Evolutionary conservation across 2,797 vertebrate genomes (phyloP).

Genomic region (Eulemur mongoz): DNA sequence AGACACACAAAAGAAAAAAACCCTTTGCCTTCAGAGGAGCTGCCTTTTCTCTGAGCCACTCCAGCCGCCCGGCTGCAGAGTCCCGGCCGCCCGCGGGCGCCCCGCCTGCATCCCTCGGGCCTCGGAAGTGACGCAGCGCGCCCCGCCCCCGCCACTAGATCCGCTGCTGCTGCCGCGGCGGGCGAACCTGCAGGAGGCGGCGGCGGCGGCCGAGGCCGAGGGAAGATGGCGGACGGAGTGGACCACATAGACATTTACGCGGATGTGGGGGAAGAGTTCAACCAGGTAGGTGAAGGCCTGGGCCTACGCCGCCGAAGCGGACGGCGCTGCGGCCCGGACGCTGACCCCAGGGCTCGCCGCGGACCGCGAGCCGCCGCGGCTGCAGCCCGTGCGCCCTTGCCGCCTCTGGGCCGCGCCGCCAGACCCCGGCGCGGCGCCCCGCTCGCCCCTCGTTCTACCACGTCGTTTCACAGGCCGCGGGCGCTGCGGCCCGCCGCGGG

Average conservation of each 20-base stretch:
- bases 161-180: slow-evolving; percentile 79
- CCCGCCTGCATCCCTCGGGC: background rate
- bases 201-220: slow-evolving; percentile 76
- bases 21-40: background rate
- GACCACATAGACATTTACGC: slow-evolving; percentile 99
- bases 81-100: background rate
- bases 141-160: slow-evolving; percentile 78
- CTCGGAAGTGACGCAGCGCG: slow-evolving; percentile 80
- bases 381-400: slow-evolving; percentile 48
- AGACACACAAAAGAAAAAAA: slow-evolving; percentile 23
- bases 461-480: slow-evolving; percentile 51
- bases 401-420: slow-evolving; percentile 21
- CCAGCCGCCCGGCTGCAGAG: accelerated
- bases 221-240: slow-evolving; percentile 99
- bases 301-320: background rate
- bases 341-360: background rate
- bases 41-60: accelerated
- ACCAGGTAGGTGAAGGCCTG: slow-evolving; percentile 88
- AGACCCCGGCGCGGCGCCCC: background rate
- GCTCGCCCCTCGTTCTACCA: background rate
- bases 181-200: slow-evolving; percentile 72
- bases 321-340: slow-evolving; percentile 57
- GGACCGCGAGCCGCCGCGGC: slow-evolving; percentile 47
- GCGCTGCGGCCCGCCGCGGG: background rate
- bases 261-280: slow-evolving; percentile 98